These are phyloP conservation scores for Pelosia muscerda DNA, from an alignment of 2,888 invertebrate genomes.

Conservation along the genomic window DNA sequence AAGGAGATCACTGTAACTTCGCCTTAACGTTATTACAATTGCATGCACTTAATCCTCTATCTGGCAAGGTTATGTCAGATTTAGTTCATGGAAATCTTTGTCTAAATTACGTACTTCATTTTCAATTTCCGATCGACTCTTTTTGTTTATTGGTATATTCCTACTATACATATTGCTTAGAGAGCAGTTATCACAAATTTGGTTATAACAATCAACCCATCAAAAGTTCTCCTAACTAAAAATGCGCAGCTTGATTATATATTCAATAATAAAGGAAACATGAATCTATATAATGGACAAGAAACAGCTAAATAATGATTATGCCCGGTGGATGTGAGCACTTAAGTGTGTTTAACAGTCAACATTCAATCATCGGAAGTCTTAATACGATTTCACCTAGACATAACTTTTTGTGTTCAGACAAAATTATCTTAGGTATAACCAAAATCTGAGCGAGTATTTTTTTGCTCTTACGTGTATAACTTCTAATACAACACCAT, in stretches of 20 bases:
- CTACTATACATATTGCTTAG: constrained; percentile 8
- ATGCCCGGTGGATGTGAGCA: constrained; percentile 9
- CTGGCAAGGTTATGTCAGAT: constrained; percentile 72
- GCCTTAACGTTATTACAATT: constrained; percentile 38
- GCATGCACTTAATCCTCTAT: constrained; percentile 60
- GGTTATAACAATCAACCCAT: no score
- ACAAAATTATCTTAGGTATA: neutral
- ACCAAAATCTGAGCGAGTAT: no score
- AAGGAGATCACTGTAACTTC: constrained; percentile 18
- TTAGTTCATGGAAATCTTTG: constrained; percentile 75
- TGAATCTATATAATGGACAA: constrained; percentile 19
- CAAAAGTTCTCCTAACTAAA: neutral
- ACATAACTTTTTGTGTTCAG: neutral
- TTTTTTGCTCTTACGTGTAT: no score
- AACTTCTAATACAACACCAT: no score
- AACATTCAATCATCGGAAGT: neutral
- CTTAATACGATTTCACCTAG: neutral
- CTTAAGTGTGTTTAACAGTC: constrained; percentile 3
- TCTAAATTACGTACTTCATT: constrained; percentile 41
- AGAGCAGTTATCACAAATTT: constrained; percentile 12
- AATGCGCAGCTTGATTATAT: neutral
- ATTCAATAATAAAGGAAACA: constrained; percentile 15
- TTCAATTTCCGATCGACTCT: constrained; percentile 16
- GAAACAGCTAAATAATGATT: constrained; percentile 4
- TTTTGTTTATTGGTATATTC: constrained; percentile 1